Base-by-base conservation (phyloP, 2,113 vertebrate genomes). In the Austrofundulus limnaeus region DNA sequence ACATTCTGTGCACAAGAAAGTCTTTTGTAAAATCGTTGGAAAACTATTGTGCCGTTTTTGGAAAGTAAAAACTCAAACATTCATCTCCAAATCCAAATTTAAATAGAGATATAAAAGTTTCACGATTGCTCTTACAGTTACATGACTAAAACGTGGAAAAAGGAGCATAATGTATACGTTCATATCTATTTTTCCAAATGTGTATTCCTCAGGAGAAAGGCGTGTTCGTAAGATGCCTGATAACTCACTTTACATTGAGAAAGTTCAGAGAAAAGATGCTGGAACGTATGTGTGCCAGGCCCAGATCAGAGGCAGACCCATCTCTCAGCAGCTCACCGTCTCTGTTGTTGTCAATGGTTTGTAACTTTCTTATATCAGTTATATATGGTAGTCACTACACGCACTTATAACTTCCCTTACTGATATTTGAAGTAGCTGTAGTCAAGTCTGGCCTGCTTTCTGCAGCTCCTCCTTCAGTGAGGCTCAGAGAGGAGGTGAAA, bases 271-370 rank as follows among this genome's bases (percentile, higher is more conserved):
- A 61, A 62, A 75, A 1, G 89, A 93, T 72, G 75, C 74, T 15
- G 91, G 92, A 60, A 86, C 59, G 0, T 92, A 91, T 20, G 0
- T 11, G 2, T 93, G 92, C 48, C 41, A 60, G n/a, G 90, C 75
- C n/a, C 50, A 59, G 24, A 91, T 92, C 61, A 88, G 16, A 66
- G 82, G 80, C 51, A 71, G 89, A 16, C 4, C 66, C 1, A 24
- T 83, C 46, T 6, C 0, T 0, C 4, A 60, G 23, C 0, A 1
- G 0, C 64, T 85, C 23, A 0, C n/a, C 2, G 37, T 92, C 43
- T 90, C 90, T 42, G 77, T 93, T 25, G 87, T 90, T 0, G 56
- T 92, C 58, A 93, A 91, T 41, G 79, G 92, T 92, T 11, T 69
- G 88, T 63, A 15, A 43, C 15, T 14, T n/a, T n/a, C n/a, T n/a